Conservation (phyloP, 2,888 invertebrate species). For the Agrotis exclamationis region DNA sequence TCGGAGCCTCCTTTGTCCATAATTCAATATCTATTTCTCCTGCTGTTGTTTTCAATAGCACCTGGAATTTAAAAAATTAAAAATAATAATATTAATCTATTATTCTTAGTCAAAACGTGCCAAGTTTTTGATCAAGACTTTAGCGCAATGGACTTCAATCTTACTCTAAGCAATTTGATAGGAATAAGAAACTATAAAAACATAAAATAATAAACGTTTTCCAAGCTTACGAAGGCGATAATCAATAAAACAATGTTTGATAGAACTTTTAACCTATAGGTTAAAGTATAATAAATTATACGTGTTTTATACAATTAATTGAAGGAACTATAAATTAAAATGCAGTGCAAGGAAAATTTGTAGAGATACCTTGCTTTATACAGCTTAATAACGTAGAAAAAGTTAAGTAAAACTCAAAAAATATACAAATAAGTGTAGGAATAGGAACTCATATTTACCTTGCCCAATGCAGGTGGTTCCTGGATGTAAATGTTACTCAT, state of each 20-base stretch:
- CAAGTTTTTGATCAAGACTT: too few species aligned
- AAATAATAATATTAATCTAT: neutral
- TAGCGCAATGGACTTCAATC: too few species aligned
- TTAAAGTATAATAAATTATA: too few species aligned
- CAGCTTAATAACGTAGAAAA: too few species aligned
- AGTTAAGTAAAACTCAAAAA: neutral
- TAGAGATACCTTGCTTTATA: too few species aligned
- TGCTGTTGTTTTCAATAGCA: slow-evolving; percentile 97
- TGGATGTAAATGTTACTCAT: slow-evolving; percentile 99
- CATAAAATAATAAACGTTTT: slow-evolving; percentile 6
- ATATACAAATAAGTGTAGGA: neutral
- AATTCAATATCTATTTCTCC: slow-evolving; percentile 99
- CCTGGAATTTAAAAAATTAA: slow-evolving; percentile 89
- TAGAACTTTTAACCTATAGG: slow-evolving; percentile 21
- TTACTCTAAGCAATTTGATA: too few species aligned
- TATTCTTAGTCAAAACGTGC: neutral
- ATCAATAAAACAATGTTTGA: neutral
- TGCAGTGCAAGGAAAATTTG: too few species aligned
- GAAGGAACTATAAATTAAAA: neutral
- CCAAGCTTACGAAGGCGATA: neutral
- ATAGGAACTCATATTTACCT: slow-evolving; percentile 93
- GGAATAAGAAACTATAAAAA: neutral
- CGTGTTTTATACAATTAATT: neutral
- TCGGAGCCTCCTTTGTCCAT: slow-evolving; percentile 99
- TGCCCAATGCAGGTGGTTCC: slow-evolving; percentile 98